Base-by-base conservation (phyloP, 2,888 invertebrate genomes). In the Monoplex corrugatus region DNA sequence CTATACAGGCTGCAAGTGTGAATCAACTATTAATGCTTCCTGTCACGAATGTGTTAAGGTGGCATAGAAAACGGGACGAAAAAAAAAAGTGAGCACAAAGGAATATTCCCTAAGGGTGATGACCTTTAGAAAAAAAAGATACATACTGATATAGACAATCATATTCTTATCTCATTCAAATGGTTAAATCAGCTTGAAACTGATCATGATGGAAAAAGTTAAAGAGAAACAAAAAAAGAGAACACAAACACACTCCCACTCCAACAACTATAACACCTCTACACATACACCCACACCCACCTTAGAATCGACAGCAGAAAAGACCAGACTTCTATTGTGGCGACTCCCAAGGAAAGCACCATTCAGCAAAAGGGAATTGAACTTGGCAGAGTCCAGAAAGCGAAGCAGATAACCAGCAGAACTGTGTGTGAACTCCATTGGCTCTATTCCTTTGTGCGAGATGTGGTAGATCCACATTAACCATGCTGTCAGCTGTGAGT, bases 391-490 rank as follows among this genome's bases (percentile, higher is more conserved):
- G 13, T 90, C 90, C 44, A 94, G 86, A 23, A 94, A 92, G 43
- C 94, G 91, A 19, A 94, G 72, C 80, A 92, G 89, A 32, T 90
- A 87, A 35, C 91, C 91, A 38, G 91, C 92, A 23, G 93, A 91
- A 32, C 45, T 87, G 44, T 40, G 68, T 10, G 93, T 90, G 84
- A 94, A 93, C 90, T 95, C 95, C 43, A 94, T 28, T 1, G 92
- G 92, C 72, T 87, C 86, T 91, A 95, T 92, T 0, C 95, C 95
- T 87, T 89, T 90, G 90, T 93, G 93, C 3, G 92, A 92, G 80
- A 94, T 91, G 78, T 92, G 92, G 68, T 94, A 90, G 44, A 93
- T 92, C 87, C 93, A 94, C 23, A 95, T 88, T 10, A 95, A 90
- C 19, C 93, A 93, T 19, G 92, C 94, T 32, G 94, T 94, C 45